Conservation (phyloP, 2,888 invertebrate species). For the Smittia aterrima region DNA sequence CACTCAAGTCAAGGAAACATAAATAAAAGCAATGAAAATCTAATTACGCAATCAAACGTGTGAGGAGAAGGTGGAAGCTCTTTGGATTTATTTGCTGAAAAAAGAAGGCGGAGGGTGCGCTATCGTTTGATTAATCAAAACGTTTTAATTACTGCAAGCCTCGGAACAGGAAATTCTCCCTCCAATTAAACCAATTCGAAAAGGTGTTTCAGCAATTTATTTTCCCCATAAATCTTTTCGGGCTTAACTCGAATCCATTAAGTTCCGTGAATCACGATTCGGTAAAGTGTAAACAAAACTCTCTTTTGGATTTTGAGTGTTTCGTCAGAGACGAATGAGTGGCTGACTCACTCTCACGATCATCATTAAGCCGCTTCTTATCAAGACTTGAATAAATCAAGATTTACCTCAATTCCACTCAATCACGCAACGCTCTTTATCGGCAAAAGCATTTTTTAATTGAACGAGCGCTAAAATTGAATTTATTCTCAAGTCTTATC, state of each 20-base stretch:
- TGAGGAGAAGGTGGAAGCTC: background rate
- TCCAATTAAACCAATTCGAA: slow-evolving; percentile 37
- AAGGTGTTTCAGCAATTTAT: slow-evolving; percentile 30
- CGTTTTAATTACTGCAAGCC: slow-evolving; percentile 30
- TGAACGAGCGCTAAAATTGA: background rate
- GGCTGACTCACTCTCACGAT: too few relatives aligned
- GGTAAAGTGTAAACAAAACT: too few relatives aligned
- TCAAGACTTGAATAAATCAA: slow-evolving; percentile 8
- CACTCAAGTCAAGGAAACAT: background rate
- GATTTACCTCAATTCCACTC: background rate
- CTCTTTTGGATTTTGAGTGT: too few relatives aligned
- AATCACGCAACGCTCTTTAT: background rate
- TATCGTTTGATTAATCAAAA: slow-evolving; percentile 30
- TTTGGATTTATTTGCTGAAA: background rate
- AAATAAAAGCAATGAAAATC: slow-evolving; percentile 4
- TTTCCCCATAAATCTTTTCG: slow-evolving; percentile 19
- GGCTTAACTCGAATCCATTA: slow-evolving; percentile 7
- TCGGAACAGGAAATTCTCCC: slow-evolving; percentile 1
- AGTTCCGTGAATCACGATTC: background rate
- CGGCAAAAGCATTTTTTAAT: background rate
- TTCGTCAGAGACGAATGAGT: too few relatives aligned
- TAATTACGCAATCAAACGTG: background rate
- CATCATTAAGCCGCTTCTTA: too few relatives aligned
- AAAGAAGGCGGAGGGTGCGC: background rate
- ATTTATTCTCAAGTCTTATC: background rate